Base-by-base conservation (phyloP, 1,140 invertebrate genomes). In the Lepidurus apus region DNA sequence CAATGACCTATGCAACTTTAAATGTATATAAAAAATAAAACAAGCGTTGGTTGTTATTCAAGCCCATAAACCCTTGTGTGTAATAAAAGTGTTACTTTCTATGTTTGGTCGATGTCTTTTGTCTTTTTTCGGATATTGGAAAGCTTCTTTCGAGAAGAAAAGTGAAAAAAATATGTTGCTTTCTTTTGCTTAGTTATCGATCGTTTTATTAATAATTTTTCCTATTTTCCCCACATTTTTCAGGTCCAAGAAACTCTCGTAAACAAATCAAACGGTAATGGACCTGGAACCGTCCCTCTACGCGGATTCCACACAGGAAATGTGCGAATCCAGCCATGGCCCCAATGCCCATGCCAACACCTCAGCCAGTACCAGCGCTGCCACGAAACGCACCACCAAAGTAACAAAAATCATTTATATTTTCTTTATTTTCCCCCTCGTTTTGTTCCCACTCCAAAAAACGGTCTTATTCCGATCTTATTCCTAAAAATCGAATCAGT, bases 321-420 rank as follows among this genome's bases (percentile, higher is more conserved):
- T 65, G 53, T 65, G 53, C 53, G 53, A 65, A 65, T 65, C 53
- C 53, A 65, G 53, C 53, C 53, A 21, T 65, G 53, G 53, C 53
- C 21, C 53, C 53, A 21, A 65, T 9, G 13, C 53, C 53, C 53
- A n/a, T 65, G 53, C 53, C 53, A 65, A 65, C 53, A 5, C 53
- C 13, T 65, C 13, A 3, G 7, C 53, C 21, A 65, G 53, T 65
- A 65, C 53, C 2, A 65, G 53, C 21, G 53, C 1, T 21, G 53
- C 21, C 21, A 65, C 53, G 53, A 65, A 65, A 65, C 53, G 53
- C 53, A 17, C 53, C 53, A 65, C 53, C 53, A 65, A 65, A 65
- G 53, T 65, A 65, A 65, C 2, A 34, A 4, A 34, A 34, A 34
- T 34, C 34, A 34, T 34, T 34, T 34, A 3, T 34, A 21, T 65